Percentiles rank a stretch among this genome's conserved stretches.
Evolutionary conservation across 2,797 vertebrate species (phyloP).

Genomic region (Parotocinclus haroldoi): DNA sequence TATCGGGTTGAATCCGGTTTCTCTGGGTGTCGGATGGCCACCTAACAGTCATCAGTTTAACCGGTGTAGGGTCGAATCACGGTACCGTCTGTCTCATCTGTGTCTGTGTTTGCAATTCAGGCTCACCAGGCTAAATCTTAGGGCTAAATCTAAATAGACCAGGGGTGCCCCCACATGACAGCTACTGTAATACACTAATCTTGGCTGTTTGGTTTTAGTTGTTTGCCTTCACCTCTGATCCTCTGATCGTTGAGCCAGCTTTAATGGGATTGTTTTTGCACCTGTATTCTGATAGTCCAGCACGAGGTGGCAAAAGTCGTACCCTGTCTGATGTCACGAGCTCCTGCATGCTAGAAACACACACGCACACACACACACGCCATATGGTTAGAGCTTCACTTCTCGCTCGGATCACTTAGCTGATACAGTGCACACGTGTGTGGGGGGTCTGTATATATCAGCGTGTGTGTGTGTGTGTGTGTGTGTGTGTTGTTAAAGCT

Average conservation of each 20-base stretch:
- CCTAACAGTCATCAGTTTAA: too few species aligned
- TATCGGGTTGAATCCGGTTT: too few species aligned
- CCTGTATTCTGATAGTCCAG: conserved; percentile 1
- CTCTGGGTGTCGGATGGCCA: too few species aligned
- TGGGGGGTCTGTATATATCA: conserved; percentile 24
- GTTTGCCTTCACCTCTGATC: neutral
- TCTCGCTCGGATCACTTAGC: conserved; percentile 23
- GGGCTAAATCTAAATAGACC: too few species aligned
- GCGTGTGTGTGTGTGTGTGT: conserved; percentile 25
- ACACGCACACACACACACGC: conserved; percentile 14
- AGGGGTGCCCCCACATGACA: too few species aligned
- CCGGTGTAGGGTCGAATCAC: too few species aligned
- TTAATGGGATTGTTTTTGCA: conserved; percentile 14
- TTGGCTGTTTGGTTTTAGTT: too few species aligned
- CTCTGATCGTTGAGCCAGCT: neutral
- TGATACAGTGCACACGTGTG: conserved; percentile 29
- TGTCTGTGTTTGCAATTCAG: too few species aligned
- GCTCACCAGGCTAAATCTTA: too few species aligned
- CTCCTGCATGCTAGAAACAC: conserved; percentile 2
- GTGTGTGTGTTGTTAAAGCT: conserved; percentile 49
- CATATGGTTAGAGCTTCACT: conserved; percentile 31
- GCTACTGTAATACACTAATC: too few species aligned
- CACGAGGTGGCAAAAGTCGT: conserved; percentile 3
- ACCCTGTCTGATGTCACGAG: conserved; percentile 15
- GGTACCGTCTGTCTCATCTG: too few species aligned